These are phyloP conservation scores for Anomalospiza imberbis DNA, from an alignment of 2,797 vertebrate species.

Conservation along the genomic window DNA sequence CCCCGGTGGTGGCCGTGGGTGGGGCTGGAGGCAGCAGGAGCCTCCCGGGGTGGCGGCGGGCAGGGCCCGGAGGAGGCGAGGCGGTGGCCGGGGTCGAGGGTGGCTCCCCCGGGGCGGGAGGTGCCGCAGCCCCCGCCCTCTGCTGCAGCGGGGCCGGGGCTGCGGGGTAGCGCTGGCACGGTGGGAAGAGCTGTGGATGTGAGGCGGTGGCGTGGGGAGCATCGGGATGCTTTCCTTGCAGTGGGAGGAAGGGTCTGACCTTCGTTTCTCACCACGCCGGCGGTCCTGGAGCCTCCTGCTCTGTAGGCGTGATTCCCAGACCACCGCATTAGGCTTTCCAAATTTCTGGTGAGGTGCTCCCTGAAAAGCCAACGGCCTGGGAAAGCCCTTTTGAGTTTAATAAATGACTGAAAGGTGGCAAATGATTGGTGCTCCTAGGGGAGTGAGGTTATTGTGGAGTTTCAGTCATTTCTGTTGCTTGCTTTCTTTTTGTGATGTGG, in stretches of 20 bases:
- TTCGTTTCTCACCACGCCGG: accelerated
- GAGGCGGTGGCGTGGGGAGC: neutral
- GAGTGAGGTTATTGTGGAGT: neutral
- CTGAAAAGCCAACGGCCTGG: accelerated
- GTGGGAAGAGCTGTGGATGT: accelerated
- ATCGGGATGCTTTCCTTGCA: accelerated
- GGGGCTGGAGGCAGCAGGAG: neutral
- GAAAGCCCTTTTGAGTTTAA: neutral
- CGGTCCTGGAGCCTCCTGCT: accelerated
- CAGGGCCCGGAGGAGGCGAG: neutral
- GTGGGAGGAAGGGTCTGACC: accelerated
- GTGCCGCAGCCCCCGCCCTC: neutral
- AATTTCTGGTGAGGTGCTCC: neutral
- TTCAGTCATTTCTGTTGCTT: neutral
- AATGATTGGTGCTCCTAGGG: accelerated
- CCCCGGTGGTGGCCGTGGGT: neutral
- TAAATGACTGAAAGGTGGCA: neutral
- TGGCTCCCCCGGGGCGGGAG: neutral
- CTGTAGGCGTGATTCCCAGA: accelerated
- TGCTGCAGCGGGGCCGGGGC: neutral
- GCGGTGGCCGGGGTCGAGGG: neutral
- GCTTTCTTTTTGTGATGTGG: no score
- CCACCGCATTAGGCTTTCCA: accelerated
- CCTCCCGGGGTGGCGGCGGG: neutral
- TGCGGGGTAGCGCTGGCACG: accelerated